Evolutionary conservation across 2,113 vertebrate genomes (phyloP).

Genomic region (Oncorhynchus tshawytscha): DNA sequence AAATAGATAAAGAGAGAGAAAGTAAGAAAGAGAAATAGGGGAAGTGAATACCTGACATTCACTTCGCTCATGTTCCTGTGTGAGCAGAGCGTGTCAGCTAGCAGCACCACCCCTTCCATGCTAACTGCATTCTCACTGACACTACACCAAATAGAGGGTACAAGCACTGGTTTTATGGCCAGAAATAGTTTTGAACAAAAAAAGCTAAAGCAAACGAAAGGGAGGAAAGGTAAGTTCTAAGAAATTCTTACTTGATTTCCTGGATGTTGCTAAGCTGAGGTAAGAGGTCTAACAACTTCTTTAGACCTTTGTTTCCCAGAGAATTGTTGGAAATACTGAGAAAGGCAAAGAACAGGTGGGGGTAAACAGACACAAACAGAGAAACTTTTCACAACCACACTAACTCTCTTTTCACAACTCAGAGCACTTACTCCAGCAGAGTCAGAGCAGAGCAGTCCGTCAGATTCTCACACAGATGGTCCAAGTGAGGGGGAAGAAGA

Average conservation of each 20-base stretch:
- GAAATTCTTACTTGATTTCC: constrained; percentile 79
- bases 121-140: constrained; percentile 74
- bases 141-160: constrained; percentile 58
- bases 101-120: constrained; percentile 61
- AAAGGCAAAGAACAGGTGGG: too few species aligned
- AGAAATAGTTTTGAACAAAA: neutral
- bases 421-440: constrained; percentile 71
- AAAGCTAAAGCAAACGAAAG: neutral
- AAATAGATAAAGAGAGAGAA: too few species aligned
- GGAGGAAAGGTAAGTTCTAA: neutral
- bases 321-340: constrained; percentile 79
- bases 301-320: constrained; percentile 73
- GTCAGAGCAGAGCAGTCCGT: constrained; percentile 56
- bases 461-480: constrained; percentile 64
- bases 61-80: constrained; percentile 59
- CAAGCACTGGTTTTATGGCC: neutral
- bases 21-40: too few species aligned
- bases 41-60: constrained; percentile 71
- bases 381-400: too few species aligned
- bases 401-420: too few species aligned
- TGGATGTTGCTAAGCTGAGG: constrained; percentile 61
- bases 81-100: constrained; percentile 66
- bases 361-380: too few species aligned
- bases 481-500: constrained; percentile 59
- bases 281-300: constrained; percentile 67